These are phyloP conservation scores for Linurgus olivaceus DNA, from an alignment of 2,797 vertebrate genomes.

Conservation along the genomic window DNA sequence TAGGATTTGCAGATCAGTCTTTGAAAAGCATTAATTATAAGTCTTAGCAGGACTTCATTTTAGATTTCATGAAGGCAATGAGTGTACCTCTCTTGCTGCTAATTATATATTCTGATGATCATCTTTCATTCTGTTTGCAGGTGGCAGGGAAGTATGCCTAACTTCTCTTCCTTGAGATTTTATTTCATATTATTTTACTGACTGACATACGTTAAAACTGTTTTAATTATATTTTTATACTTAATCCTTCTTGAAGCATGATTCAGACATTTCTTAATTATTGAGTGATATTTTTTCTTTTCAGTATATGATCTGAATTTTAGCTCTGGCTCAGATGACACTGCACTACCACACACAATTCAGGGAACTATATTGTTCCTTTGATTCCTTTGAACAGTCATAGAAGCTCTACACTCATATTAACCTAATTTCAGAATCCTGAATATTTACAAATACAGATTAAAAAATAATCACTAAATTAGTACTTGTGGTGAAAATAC, in stretches of 20 bases:
- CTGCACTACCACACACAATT: neutral
- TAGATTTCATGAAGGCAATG: neutral
- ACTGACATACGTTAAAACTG: neutral
- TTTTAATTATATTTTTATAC: neutral
- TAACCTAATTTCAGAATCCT: neutral
- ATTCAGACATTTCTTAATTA: neutral
- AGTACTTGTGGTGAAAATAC: neutral
- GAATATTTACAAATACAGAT: neutral
- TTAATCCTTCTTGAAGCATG: neutral
- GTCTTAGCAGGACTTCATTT: neutral
- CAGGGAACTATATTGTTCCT: neutral
- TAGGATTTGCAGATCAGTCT: neutral
- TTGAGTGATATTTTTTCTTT: neutral
- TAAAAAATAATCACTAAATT: neutral
- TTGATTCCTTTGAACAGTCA: neutral
- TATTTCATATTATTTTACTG: neutral
- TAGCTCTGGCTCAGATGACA: neutral
- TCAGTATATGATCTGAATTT: neutral
- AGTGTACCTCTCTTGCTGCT: neutral
- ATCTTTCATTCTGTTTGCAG: neutral
- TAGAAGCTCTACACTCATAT: neutral
- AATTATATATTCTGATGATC: neutral
- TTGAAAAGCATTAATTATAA: slow-evolving; percentile 11
- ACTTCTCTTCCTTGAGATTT: neutral
- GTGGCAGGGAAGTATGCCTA: neutral